Base-by-base conservation (phyloP, 2,113 vertebrate genomes). In the Oreochromis niloticus region DNA sequence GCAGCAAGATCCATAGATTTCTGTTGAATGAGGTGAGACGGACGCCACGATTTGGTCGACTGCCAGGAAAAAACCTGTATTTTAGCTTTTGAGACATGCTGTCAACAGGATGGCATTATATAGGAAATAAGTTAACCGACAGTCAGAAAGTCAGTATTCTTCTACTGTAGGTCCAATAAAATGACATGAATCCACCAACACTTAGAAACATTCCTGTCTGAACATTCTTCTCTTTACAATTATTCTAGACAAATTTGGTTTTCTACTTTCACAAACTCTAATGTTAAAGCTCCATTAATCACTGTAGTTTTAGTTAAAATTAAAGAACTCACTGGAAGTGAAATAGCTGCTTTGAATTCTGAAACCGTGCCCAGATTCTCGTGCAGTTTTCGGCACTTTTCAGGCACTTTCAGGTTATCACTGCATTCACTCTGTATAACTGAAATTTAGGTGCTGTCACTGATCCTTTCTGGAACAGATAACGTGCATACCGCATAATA, bases 101-200 rank as follows among this genome's bases (percentile, higher is more conserved):
- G 73, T 52, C 73, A 52, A 32, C 73, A 34, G 17, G 46, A 78
- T 52, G 27, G 27, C 27, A n/a, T 52, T 52, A n/a, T 13, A 32
- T 78, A 52, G 3, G 27, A 78, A n/a, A 50, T 6, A 52, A 73
- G 61, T 80, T 43, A 17, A 41, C 41, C 19, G 54, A 17, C 17
- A 43, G 13, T 63, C 43, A 80, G 17, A 32, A 50, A 6, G 86
- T 11, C 22, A 46, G 43, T 19, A 43, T 17, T 61, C 30, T 12
- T 73, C 48, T 54, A 8, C 48, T 52, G 57, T 80, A 94, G 83
- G 82, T 92, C 85, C 87, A 46, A 48, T 19, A 48, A 87, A 57
- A 59, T 52, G 10, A 83, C 73, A 57, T 19, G 7, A 79, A 19
- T 83, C 54, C 12, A 27, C 7, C 43, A 36, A 50, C 32, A 71